Conservation (phyloP, 2,888 invertebrate genomes). For the Mythimna vitellina region DNA sequence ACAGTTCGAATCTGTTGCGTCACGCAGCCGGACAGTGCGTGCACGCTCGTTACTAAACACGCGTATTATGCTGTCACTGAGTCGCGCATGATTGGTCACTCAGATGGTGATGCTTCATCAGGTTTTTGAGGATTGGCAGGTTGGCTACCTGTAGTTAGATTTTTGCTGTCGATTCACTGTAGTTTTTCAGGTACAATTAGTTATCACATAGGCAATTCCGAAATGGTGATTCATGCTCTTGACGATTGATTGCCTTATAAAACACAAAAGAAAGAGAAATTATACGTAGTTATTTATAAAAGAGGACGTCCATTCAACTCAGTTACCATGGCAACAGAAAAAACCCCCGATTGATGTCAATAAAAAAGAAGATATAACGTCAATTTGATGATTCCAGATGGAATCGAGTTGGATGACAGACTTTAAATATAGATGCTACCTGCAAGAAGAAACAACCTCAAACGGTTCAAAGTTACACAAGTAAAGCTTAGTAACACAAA, state of each 20-base stretch:
- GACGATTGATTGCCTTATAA: background rate
- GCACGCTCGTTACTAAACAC: constrained; percentile 49
- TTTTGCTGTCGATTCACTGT: background rate
- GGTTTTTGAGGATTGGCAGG: constrained; percentile 35
- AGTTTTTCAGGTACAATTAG: too few species aligned
- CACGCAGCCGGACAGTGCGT: constrained; percentile 50
- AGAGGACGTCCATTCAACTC: too few species aligned
- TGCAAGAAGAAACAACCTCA: background rate
- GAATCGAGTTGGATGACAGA: too few species aligned
- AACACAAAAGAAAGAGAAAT: background rate
- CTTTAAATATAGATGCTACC: background rate
- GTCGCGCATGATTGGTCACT: constrained; percentile 37
- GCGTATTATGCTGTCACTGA: constrained; percentile 53
- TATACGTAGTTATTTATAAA: background rate
- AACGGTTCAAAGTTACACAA: background rate
- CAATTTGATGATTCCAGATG: too few species aligned
- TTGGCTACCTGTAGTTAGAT: constrained; percentile 19
- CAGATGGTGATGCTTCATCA: constrained; percentile 44
- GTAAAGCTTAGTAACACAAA: background rate
- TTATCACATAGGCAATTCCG: too few species aligned
- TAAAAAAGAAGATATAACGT: too few species aligned
- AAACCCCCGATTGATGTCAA: too few species aligned
- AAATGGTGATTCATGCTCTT: background rate
- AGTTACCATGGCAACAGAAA: too few species aligned
- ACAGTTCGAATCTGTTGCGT: constrained; percentile 51